phyloP scores from a whole-genome alignment of 2,113 vertebrate genomes.

The Heterotis niloticus region DNA sequence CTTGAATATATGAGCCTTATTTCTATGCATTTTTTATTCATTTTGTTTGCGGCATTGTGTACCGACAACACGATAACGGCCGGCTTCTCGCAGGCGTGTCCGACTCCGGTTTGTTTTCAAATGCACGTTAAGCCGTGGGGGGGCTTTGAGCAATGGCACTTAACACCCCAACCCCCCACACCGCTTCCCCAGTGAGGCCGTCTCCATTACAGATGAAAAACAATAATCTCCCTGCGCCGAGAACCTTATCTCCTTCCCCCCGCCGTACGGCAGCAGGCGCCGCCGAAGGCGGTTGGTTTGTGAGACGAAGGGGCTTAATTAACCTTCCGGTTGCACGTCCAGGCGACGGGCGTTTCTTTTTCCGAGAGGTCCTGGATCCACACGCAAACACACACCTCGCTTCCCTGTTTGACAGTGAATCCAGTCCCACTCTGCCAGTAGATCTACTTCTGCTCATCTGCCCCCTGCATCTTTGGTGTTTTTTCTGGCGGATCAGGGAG shows the following conservation, averaged over 20 bases:
- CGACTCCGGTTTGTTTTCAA: constrained; percentile 25
- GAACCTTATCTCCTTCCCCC: constrained; percentile 1
- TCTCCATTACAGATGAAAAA: constrained; percentile 1
- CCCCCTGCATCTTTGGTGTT: neutral
- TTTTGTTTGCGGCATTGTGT: constrained; percentile 14
- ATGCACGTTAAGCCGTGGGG: constrained; percentile 4
- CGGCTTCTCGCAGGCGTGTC: neutral
- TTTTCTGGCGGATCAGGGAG: too few relatives aligned
- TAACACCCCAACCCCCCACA: neutral
- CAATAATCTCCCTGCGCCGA: neutral
- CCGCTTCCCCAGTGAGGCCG: neutral
- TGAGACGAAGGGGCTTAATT: constrained; percentile 28
- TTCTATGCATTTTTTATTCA: constrained; percentile 14
- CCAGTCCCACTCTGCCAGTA: too few relatives aligned
- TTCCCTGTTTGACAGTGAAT: neutral
- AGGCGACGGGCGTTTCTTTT: neutral
- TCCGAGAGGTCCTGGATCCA: neutral
- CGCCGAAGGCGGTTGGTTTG: constrained; percentile 11
- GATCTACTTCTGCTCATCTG: too few relatives aligned
- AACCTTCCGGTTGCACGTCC: constrained; percentile 28
- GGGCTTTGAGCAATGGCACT: neutral
- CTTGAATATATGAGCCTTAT: neutral
- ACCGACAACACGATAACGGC: constrained; percentile 19
- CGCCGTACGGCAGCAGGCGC: neutral
- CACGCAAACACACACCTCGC: neutral